A percentile compares a stretch with the other conserved stretches of the same genome.
Evolutionary conservation across 2,888 invertebrate genomes (phyloP).

Genomic region (Conops quadrifasciatus): DNA sequence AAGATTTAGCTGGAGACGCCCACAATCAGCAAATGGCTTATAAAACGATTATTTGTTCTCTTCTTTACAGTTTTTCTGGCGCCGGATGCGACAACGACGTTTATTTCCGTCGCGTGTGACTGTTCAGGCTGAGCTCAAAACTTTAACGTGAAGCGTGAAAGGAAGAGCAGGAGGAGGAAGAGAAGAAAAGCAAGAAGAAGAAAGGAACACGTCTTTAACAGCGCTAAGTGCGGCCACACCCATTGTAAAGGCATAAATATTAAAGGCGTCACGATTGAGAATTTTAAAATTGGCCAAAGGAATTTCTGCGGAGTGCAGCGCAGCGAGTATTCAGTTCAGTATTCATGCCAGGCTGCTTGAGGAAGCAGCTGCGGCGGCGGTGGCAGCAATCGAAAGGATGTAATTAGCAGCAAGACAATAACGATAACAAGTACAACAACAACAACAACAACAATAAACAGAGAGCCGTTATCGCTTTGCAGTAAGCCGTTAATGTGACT

Average conservation of each 20-base stretch:
- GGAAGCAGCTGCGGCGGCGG: not conserved
- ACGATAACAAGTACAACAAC: slow-evolving; percentile 12
- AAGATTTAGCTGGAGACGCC: no score
- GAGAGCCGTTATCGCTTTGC: not conserved
- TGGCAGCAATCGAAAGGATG: not conserved
- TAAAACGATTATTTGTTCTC: slow-evolving; percentile 34
- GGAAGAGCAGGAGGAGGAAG: no score
- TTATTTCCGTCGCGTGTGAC: slow-evolving; percentile 9
- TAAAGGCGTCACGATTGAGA: no score
- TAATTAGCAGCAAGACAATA: slow-evolving; percentile 21
- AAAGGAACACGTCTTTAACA: slow-evolving; percentile 34
- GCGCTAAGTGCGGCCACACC: slow-evolving; percentile 5
- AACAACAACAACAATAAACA: not conserved
- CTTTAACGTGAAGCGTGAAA: not conserved
- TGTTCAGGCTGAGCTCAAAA: slow-evolving; percentile 27
- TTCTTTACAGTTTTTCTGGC: slow-evolving; percentile 50
- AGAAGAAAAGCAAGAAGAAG: no score
- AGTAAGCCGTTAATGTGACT: slow-evolving; percentile 11
- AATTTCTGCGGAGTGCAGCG: slow-evolving; percentile 3
- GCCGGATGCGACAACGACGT: slow-evolving; percentile 19
- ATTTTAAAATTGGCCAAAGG: not conserved
- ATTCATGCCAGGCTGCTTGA: not conserved
- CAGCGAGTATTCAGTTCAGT: not conserved
- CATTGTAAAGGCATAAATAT: not conserved
- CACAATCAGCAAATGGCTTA: not conserved